Conservation (phyloP, 2,113 vertebrate genomes). For the Rhinolophus ferrumequinum region DNA sequence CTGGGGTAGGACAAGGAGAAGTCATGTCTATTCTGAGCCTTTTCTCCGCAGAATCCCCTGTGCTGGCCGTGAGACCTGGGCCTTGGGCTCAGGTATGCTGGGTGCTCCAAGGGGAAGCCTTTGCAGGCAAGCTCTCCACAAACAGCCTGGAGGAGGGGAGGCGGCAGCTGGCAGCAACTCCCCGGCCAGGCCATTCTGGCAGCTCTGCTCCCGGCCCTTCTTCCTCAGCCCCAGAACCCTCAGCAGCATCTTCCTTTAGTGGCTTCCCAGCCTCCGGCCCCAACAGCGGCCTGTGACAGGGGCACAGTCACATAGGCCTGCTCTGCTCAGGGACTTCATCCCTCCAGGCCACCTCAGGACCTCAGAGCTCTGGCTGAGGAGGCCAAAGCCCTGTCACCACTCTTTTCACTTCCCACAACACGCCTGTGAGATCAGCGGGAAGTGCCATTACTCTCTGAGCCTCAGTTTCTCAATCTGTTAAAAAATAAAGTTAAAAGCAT, state of each 20-base stretch:
- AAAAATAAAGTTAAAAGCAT: neutral
- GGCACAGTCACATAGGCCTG: too few relatives aligned
- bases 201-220: too few relatives aligned
- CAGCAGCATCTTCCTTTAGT: neutral
- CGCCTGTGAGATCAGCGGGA: too few relatives aligned
- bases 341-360: neutral
- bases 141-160: neutral
- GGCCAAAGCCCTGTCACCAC: too few relatives aligned
- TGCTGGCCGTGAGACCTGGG: neutral
- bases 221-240: neutral
- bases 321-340: neutral
- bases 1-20: neutral
- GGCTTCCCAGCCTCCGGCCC: neutral
- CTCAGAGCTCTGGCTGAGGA: neutral
- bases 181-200: neutral
- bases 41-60: too few relatives aligned
- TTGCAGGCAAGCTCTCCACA: neutral
- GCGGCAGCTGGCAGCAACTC: neutral
- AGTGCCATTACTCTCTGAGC: neutral
- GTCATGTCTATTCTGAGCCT: neutral
- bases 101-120: neutral
- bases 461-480: neutral
- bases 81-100: neutral
- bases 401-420: rapidly evolving
- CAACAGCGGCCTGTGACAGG: neutral